phyloP scores from a whole-genome alignment of 2,113 vertebrate species.

The Mus pahari region DNA sequence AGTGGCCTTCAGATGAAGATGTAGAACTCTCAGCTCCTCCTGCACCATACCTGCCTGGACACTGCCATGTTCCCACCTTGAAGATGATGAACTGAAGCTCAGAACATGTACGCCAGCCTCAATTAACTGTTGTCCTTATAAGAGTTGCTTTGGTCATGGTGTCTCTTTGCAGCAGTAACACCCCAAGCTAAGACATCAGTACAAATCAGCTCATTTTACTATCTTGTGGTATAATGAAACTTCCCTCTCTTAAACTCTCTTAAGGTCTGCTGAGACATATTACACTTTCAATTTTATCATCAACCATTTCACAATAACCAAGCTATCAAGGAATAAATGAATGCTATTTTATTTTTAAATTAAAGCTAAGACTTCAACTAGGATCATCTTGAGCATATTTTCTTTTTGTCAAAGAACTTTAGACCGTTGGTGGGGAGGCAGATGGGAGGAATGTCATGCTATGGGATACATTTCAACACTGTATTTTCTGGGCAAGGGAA shows the following conservation, averaged over 20 bases:
- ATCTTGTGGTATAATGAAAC: not conserved
- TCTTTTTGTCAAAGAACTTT: slow-evolving; percentile 7
- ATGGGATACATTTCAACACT: not conserved
- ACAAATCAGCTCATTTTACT: not conserved
- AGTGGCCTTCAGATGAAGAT: no score
- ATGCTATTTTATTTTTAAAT: not conserved
- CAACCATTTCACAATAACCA: slow-evolving; percentile 25
- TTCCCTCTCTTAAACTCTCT: not conserved
- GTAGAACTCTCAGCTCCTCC: no score
- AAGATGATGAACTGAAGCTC: no score
- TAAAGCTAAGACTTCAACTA: not conserved
- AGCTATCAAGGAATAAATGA: not conserved
- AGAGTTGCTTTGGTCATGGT: no score
- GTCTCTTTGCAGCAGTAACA: no score
- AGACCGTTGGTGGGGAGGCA: not conserved
- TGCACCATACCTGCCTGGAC: no score
- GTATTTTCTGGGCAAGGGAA: slow-evolving; percentile 15
- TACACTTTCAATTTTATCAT: not conserved
- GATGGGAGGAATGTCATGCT: not conserved
- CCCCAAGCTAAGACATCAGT: not conserved
- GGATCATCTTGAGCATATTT: not conserved
- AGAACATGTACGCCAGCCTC: no score
- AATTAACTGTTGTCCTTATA: no score
- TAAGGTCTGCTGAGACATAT: not conserved
- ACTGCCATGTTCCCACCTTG: no score